A percentile compares a stretch with the other conserved stretches of the same genome.
Evolutionary conservation across 2,888 invertebrate genomes (phyloP).

Genomic region (Thecocarcelia acutangulata): DNA sequence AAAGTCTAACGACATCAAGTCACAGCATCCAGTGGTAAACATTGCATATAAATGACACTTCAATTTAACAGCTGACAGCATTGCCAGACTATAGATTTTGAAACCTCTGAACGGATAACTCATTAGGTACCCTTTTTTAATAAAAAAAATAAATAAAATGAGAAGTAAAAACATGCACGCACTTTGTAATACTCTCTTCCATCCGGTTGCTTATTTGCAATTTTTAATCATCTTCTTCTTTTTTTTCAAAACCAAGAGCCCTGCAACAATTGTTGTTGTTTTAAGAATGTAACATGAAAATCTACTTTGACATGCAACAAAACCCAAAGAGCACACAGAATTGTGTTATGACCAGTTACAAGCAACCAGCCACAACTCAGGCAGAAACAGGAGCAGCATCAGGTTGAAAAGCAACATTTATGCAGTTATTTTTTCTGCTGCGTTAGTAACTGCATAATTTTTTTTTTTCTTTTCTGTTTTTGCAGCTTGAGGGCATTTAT

Average conservation of each 20-base stretch:
- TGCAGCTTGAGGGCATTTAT: not conserved
- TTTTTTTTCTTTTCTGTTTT: too few relatives aligned
- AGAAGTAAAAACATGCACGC: constrained; percentile 21
- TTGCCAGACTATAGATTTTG: too few relatives aligned
- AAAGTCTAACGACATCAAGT: too few relatives aligned
- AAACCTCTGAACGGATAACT: too few relatives aligned
- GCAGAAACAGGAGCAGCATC: not conserved
- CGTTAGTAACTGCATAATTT: not conserved
- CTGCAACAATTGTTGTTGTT: not conserved
- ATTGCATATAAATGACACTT: too few relatives aligned
- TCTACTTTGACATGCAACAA: constrained; percentile 56
- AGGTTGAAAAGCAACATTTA: not conserved
- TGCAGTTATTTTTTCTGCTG: not conserved
- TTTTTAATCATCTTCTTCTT: not conserved
- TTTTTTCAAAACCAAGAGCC: not conserved
- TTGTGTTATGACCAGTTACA: constrained; percentile 42
- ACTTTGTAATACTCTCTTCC: constrained; percentile 33
- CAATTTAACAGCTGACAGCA: too few relatives aligned
- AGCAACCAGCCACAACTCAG: constrained; percentile 18
- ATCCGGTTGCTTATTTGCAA: constrained; percentile 12
- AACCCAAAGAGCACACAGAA: constrained; percentile 31
- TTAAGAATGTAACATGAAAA: constrained; percentile 55
- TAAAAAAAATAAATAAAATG: not conserved
- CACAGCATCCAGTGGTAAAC: too few relatives aligned
- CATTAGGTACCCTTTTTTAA: too few relatives aligned